Evolutionary conservation across 1,140 invertebrate genomes (phyloP).

Genomic region (Coelopa frigida): DNA sequence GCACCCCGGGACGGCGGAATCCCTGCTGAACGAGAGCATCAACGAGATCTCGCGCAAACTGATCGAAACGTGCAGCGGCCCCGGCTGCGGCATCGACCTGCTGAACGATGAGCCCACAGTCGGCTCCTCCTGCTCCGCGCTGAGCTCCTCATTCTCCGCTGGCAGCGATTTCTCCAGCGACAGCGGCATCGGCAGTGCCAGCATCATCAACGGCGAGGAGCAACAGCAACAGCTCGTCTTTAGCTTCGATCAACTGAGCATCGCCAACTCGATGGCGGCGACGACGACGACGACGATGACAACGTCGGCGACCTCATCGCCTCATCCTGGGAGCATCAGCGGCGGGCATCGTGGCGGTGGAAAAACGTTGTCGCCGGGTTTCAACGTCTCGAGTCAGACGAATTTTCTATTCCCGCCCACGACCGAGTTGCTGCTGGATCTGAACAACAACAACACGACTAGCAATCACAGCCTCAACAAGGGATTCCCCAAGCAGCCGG

Average conservation of each 20-base stretch:
- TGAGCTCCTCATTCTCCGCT: conserved; percentile 13
- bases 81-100: neutral
- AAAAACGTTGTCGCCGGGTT: conserved; percentile 1
- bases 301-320: neutral
- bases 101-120: neutral
- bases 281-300: neutral
- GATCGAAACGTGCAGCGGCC: conserved; percentile 29
- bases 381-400: conserved; percentile 4
- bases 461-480: neutral
- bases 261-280: neutral
- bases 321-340: conserved; percentile 3
- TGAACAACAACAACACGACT: conserved; percentile 27
- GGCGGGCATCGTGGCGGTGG: neutral
- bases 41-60: conserved; percentile 43
- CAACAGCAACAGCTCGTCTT: conserved; percentile 33
- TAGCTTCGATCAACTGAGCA: conserved; percentile 41
- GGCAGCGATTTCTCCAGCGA: conserved; percentile 28
- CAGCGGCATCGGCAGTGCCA: conserved; percentile 38
- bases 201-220: conserved; percentile 15
- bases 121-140: neutral
- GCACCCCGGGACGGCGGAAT: conserved; percentile 22
- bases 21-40: conserved; percentile 34
- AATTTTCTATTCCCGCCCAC: conserved; percentile 21
- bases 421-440: conserved; percentile 32
- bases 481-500: neutral